Evolutionary conservation across 2,888 invertebrate genomes (phyloP).

Genomic region (Rhodophaea formosa): DNA sequence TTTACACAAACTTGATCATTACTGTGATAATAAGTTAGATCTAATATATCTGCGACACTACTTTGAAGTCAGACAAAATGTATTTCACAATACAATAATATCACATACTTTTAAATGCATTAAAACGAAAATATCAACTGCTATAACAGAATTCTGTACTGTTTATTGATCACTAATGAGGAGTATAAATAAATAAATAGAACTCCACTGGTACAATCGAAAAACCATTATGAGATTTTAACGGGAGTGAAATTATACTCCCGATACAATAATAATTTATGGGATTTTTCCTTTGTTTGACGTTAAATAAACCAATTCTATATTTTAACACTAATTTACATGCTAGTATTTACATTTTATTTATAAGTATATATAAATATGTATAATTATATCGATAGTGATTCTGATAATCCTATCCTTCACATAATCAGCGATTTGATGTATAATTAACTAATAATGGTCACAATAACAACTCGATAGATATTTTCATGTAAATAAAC

Average conservation of each 20-base stretch:
- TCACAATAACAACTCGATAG: conserved; percentile 80
- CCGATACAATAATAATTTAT: conserved; percentile 80
- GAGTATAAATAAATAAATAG: conserved; percentile 73
- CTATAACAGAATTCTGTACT: conserved; percentile 51
- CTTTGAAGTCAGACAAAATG: conserved; percentile 79
- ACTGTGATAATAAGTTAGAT: conserved; percentile 49
- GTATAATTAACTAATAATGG: conserved; percentile 81
- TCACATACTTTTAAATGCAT: conserved; percentile 81
- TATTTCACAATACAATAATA: conserved; percentile 77
- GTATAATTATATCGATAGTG: conserved; percentile 79
- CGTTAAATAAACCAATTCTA: conserved; percentile 81
- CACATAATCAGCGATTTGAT: conserved; percentile 73
- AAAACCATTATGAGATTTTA: conserved; percentile 80
- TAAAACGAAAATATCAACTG: conserved; percentile 64
- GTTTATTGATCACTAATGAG: conserved; percentile 54
- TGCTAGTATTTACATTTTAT: conserved; percentile 80
- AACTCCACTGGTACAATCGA: conserved; percentile 79
- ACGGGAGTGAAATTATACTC: conserved; percentile 75
- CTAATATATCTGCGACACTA: conserved; percentile 67
- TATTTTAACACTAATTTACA: conserved; percentile 79
- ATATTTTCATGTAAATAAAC: conserved; percentile 79
- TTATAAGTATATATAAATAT: conserved; percentile 81
- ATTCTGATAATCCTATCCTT: conserved; percentile 74
- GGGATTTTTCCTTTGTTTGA: conserved; percentile 76
- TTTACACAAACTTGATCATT: conserved; percentile 57